phyloP scores from a whole-genome alignment of 2,888 invertebrate genomes.

The Actias luna region DNA sequence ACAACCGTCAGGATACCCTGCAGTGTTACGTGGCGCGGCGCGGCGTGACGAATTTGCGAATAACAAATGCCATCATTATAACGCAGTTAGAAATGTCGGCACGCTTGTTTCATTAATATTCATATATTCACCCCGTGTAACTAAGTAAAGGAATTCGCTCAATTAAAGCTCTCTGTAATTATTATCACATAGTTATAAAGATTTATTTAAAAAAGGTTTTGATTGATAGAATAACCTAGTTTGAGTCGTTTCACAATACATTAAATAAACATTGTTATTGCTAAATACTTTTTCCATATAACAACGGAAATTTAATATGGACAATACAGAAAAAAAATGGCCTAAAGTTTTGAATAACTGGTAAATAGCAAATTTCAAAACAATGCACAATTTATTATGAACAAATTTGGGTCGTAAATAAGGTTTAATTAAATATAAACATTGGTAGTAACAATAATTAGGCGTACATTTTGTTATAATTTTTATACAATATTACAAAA shows the following conservation, averaged over 20 bases:
- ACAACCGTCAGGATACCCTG: neutral
- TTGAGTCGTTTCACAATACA: neutral
- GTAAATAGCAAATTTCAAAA: too few relatives aligned
- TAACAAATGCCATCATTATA: neutral
- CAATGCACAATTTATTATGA: too few relatives aligned
- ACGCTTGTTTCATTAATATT: constrained; percentile 11
- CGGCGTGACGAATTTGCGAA: neutral
- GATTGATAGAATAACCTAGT: neutral
- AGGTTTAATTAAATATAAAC: too few relatives aligned
- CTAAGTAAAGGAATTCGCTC: constrained; percentile 5
- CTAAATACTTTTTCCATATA: neutral
- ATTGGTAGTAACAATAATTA: too few relatives aligned
- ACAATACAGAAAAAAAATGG: too few relatives aligned
- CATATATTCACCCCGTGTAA: constrained; percentile 1
- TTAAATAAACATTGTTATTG: neutral
- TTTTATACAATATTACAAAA: too few relatives aligned
- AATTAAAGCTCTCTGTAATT: constrained; percentile 13
- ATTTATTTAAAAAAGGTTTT: neutral
- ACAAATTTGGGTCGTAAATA: too few relatives aligned
- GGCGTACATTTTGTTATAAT: too few relatives aligned
- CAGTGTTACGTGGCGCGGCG: neutral
- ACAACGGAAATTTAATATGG: too few relatives aligned
- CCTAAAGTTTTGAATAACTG: too few relatives aligned
- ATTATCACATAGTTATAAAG: neutral
- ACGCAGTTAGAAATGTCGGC: neutral